Conservation (phyloP, 2,888 invertebrate species). For the Baccha elongata region DNA sequence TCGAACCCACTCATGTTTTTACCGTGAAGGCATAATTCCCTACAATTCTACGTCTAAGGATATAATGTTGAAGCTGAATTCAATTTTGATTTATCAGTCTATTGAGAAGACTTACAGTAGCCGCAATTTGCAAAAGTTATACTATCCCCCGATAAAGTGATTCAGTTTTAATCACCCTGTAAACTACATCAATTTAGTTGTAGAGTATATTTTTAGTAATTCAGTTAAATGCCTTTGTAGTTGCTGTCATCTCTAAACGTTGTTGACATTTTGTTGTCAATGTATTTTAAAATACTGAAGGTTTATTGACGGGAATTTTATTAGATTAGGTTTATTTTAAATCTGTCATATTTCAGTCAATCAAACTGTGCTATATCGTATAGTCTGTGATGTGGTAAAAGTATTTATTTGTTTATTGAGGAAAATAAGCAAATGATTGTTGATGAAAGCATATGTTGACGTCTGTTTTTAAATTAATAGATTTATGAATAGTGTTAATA, state of each 20-base stretch:
- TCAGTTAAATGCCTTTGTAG: background rate
- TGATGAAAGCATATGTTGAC: background rate
- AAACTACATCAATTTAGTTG: background rate
- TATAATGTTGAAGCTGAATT: too few species aligned
- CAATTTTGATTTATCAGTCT: too few species aligned
- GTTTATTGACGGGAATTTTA: background rate
- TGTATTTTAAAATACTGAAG: background rate
- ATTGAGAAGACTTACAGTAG: too few species aligned
- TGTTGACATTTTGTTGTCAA: background rate
- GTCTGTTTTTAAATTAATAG: too few species aligned
- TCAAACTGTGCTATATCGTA: background rate
- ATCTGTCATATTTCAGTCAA: background rate
- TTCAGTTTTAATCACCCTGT: too few species aligned
- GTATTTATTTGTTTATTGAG: background rate
- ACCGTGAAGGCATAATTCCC: too few species aligned
- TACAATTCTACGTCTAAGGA: too few species aligned
- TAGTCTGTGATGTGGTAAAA: background rate
- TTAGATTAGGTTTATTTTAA: background rate
- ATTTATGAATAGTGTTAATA: too few species aligned
- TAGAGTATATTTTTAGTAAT: background rate
- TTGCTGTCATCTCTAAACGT: background rate
- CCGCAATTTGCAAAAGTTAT: background rate
- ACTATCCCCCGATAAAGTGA: too few species aligned
- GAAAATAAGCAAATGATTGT: background rate
- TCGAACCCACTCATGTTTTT: too few species aligned